Conservation (phyloP, 2,113 vertebrate genomes). For the Gallinago media region DNA sequence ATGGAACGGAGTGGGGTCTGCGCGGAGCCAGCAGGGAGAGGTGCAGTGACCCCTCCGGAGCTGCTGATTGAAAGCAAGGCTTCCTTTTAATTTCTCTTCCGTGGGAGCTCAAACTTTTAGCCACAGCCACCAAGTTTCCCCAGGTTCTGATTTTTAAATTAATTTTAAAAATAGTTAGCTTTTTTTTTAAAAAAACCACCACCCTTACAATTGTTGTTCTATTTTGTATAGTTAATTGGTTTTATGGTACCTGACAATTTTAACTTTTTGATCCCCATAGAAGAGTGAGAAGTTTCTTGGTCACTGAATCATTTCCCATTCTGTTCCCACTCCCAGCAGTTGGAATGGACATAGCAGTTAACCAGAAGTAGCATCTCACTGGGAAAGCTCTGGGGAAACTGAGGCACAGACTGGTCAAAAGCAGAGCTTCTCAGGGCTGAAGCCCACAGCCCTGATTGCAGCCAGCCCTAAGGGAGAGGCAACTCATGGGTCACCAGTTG, state of each 20-base stretch:
- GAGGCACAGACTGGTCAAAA: neutral
- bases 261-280: neutral
- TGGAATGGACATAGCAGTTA: neutral
- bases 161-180: neutral
- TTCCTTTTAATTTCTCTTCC: neutral
- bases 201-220: neutral
- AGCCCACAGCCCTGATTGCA: neutral
- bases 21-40: neutral
- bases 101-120: neutral
- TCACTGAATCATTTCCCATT: neutral
- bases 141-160: neutral
- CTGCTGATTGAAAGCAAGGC: neutral
- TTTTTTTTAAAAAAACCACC: neutral
- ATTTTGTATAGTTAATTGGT: neutral
- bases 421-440: neutral
- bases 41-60: neutral
- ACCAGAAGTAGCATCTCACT: neutral
- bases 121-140: neutral
- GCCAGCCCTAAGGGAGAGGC: neutral
- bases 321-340: neutral
- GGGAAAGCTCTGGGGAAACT: neutral
- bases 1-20: conserved; percentile 13
- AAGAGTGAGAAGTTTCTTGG: neutral
- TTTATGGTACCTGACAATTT: fast-evolving
- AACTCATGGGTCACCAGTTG: neutral